Conservation (phyloP, 2,888 invertebrate species). For the Idaea straminata region DNA sequence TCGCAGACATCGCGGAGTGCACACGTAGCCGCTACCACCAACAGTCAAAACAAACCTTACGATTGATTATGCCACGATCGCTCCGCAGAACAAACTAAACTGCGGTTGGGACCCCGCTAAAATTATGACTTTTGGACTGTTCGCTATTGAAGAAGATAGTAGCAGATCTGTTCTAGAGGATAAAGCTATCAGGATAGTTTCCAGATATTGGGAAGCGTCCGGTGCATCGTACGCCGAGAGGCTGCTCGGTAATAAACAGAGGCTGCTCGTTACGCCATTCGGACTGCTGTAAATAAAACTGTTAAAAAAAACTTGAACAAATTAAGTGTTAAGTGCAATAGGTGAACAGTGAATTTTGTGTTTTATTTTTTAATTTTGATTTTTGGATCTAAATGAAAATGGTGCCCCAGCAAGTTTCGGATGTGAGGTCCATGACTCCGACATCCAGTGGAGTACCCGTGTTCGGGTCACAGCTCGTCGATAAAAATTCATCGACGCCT, state of each 20-base stretch:
- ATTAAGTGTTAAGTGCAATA: constrained; percentile 66
- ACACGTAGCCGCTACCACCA: constrained; percentile 63
- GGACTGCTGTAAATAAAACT: constrained; percentile 60
- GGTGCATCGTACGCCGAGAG: constrained; percentile 66
- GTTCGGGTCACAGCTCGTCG: constrained; percentile 95
- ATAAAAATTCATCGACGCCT: constrained; percentile 94
- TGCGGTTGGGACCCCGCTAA: constrained; percentile 71
- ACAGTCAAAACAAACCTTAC: constrained; percentile 40
- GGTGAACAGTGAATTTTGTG: constrained; percentile 74
- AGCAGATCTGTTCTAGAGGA: constrained; percentile 73
- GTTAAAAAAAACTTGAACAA: constrained; percentile 31
- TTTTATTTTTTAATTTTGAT: constrained; percentile 47
- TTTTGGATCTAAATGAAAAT: constrained; percentile 75
- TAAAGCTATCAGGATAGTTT: constrained; percentile 74
- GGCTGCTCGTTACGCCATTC: constrained; percentile 53
- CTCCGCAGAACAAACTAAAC: constrained; percentile 71
- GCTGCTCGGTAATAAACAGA: constrained; percentile 63
- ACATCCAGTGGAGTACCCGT: constrained; percentile 83
- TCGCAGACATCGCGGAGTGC: constrained; percentile 72
- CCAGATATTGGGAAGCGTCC: constrained; percentile 74
- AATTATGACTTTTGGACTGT: constrained; percentile 79
- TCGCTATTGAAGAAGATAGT: constrained; percentile 69
- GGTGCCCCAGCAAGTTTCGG: constrained; percentile 87
- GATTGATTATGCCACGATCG: constrained; percentile 70
- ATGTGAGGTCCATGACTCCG: constrained; percentile 80